Evolutionary conservation across 2,888 invertebrate genomes (phyloP), one percentile per base, ranked within the genome.

Genomic region (Dichetophora obliterata): DNA sequence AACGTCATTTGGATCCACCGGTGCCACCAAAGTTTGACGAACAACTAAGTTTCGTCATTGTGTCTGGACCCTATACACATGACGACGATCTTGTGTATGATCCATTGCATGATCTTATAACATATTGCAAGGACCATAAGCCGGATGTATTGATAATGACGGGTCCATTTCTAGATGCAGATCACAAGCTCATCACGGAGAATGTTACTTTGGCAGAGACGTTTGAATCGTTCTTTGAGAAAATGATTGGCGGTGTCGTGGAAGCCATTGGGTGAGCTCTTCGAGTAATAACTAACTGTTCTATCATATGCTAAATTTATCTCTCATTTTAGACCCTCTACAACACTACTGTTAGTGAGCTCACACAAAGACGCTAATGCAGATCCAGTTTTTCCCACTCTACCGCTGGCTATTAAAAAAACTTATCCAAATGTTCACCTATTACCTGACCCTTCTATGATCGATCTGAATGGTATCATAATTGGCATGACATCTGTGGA

Each of bases 401-500:
- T 95, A 14, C 93, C 96, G 1, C 95, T 93, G 84, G 84, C 88
- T n/a, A 84, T 91, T 9, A 90, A 91, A 14, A 90, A 91, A 80
- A 91, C 90, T 66, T 91, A 91, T 83, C 83, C 91, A 9, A 94
- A 94, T 87, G 87, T 95, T 3, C 91, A 92, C 77, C 91, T 94
- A 82, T 89, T 95, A 81, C 92, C 96, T 0, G 97, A 98, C 90
- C 98, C 98, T 0, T 93, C 94, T 82, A 91, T 94, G 22, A 85
- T 98, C 5, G 92, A 93, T 84, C 90, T 98, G 71, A 92, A 94
- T 82, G 96, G 96, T 3, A 86, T 97, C 0, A 89, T 93, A 5
- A 89, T 98, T 76, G 96, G 94, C 0, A 90, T 94, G 34, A 97
- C 96, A 3, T 94, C 96, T 34, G 93, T 94, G 0, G 98, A 98